A percentile compares a stretch with the other conserved stretches of the same genome.
Evolutionary conservation across 2,888 invertebrate genomes (phyloP).

Genomic region (Biston betularia): DNA sequence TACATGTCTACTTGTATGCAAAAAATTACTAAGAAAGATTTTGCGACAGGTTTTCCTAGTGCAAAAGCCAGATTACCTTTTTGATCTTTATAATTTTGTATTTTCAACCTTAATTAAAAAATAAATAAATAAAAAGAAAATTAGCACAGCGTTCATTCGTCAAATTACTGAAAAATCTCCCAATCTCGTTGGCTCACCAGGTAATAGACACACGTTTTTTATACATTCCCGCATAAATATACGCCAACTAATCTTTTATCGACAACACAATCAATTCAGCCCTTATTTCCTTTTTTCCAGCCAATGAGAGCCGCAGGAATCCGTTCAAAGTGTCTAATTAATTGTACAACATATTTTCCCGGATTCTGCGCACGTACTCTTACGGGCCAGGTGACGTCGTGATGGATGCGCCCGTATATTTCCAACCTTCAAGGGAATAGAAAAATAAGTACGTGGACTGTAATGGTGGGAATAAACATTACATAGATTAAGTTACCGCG

Average conservation of each 20-base stretch:
- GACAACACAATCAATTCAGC: conserved; percentile 69
- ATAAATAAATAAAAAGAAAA: too few relatives aligned
- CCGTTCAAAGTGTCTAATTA: conserved; percentile 78
- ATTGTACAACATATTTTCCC: conserved; percentile 72
- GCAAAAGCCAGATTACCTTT: too few relatives aligned
- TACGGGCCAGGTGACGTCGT: conserved; percentile 70
- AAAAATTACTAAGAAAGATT: too few relatives aligned
- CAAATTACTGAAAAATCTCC: too few relatives aligned
- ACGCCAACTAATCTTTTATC: conserved; percentile 62
- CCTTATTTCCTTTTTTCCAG: conserved; percentile 65
- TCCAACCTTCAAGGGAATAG: conserved; percentile 25
- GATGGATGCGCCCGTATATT: conserved; percentile 66
- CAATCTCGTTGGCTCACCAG: too few relatives aligned
- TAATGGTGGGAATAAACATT: background rate
- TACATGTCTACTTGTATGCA: too few relatives aligned
- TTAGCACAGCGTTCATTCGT: too few relatives aligned
- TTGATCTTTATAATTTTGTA: too few relatives aligned
- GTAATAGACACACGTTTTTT: conserved; percentile 13
- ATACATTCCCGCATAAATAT: conserved; percentile 37
- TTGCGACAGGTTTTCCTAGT: too few relatives aligned
- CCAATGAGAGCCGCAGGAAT: conserved; percentile 71
- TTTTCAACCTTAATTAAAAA: too few relatives aligned
- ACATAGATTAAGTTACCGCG: too few relatives aligned
- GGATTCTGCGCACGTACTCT: conserved; percentile 64
- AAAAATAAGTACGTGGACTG: conserved; percentile 10